Conservation (phyloP, 2,888 invertebrate genomes). For the Carpatolechia fugitivella region DNA sequence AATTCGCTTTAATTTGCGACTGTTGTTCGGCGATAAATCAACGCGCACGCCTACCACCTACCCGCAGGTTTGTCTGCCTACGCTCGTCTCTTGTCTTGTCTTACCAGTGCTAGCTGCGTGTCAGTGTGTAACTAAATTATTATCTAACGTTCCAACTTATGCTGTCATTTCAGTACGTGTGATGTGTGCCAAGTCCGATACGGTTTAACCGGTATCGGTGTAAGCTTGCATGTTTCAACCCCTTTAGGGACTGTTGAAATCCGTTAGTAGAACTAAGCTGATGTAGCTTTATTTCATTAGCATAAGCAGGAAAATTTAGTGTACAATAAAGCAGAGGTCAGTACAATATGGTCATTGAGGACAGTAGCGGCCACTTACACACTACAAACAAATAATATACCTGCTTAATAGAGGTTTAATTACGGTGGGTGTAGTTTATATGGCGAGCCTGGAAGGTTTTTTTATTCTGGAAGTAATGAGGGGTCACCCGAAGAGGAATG, state of each 20-base stretch:
- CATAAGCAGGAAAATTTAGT: neutral
- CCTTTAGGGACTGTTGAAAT: neutral
- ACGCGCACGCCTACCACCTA: slow-evolving; percentile 33
- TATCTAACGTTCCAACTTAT: neutral
- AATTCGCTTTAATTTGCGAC: slow-evolving; percentile 73
- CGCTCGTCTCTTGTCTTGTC: neutral
- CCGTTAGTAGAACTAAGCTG: neutral
- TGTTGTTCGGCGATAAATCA: slow-evolving; percentile 73
- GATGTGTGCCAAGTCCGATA: too few species aligned
- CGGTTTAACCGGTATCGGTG: too few species aligned
- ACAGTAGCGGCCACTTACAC: neutral
- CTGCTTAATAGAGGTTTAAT: slow-evolving; percentile 26
- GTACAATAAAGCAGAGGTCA: neutral
- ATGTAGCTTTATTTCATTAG: neutral
- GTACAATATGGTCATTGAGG: neutral
- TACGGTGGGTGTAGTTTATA: slow-evolving; percentile 28
- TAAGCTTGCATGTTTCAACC: neutral
- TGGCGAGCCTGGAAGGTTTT: slow-evolving; percentile 39
- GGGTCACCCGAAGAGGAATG: slow-evolving; percentile 71
- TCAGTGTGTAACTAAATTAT: neutral
- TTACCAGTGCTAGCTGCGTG: neutral
- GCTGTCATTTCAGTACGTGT: too few species aligned
- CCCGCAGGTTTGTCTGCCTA: neutral
- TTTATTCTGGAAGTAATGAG: slow-evolving; percentile 59
- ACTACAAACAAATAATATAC: slow-evolving; percentile 15